phyloP scores from a whole-genome alignment of 92 coral and sea anemone genomes.

The Paramuricea clavata region DNA sequence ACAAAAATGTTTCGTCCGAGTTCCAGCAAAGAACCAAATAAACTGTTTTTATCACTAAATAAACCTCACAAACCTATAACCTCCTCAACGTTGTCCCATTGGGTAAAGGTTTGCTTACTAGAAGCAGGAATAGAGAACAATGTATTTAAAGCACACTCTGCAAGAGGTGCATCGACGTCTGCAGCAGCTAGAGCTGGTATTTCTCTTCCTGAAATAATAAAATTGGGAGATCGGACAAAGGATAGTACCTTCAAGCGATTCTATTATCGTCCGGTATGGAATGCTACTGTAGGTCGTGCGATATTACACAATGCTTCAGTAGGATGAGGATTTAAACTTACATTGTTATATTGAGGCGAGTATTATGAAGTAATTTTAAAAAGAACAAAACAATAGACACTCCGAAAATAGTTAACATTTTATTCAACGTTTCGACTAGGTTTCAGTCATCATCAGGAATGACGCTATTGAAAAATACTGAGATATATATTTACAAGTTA shows the following conservation, averaged over 20 bases:
- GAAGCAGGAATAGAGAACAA: conserved; percentile 43
- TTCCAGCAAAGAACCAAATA: conserved; percentile 30
- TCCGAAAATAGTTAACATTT: too few relatives aligned
- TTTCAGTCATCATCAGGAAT: too few relatives aligned
- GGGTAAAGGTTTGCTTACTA: conserved; percentile 47
- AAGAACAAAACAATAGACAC: too few relatives aligned
- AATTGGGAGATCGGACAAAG: conserved; percentile 37
- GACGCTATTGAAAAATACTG: too few relatives aligned
- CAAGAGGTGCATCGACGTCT: conserved; percentile 50
- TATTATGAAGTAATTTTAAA: too few relatives aligned
- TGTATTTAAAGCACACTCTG: conserved; percentile 57
- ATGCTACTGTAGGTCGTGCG: conserved; percentile 43
- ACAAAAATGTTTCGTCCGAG: conserved; percentile 28
- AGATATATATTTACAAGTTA: too few relatives aligned
- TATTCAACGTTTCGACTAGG: too few relatives aligned
- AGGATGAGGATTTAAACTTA: conserved; percentile 5
- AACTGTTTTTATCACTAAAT: conserved; percentile 16
- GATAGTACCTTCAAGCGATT: conserved; percentile 45
- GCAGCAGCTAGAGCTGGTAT: conserved; percentile 59
- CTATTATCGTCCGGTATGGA: conserved; percentile 44
- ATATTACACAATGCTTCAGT: conserved; percentile 4
- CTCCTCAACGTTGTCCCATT: conserved; percentile 39
- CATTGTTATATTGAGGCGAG: conserved; percentile 30
- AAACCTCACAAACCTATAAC: conserved; percentile 50
- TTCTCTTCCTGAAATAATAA: conserved; percentile 42